A percentile compares a stretch with the other conserved stretches of the same genome.
These are phyloP conservation scores for Arvicanthis niloticus DNA, from an alignment of 2,113 vertebrate species.

Conservation along the genomic window DNA sequence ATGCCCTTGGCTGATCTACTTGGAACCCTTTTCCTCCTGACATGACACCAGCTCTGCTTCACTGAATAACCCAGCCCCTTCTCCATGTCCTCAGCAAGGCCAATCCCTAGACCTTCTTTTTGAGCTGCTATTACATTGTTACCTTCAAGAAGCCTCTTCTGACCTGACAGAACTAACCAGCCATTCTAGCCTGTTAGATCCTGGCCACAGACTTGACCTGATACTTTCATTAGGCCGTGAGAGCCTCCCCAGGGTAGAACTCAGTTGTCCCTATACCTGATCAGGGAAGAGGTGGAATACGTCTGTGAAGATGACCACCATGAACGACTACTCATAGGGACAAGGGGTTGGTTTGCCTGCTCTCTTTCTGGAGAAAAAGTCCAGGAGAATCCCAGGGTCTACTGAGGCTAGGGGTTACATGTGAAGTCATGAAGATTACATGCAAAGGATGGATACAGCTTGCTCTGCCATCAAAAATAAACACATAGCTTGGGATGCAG, in stretches of 20 bases:
- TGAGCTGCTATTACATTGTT: background rate
- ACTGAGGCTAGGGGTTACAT: background rate
- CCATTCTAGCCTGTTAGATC: background rate
- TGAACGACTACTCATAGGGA: background rate
- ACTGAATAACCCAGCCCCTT: background rate
- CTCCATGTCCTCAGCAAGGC: background rate
- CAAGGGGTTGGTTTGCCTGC: background rate
- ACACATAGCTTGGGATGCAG: background rate
- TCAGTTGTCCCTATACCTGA: too few relatives aligned
- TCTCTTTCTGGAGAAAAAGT: background rate
- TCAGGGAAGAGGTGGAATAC: background rate
- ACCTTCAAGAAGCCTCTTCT: background rate
- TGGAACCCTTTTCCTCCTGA: background rate
- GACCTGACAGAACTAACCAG: background rate
- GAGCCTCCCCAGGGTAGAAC: too few relatives aligned
- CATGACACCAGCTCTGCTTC: background rate
- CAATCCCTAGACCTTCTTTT: background rate
- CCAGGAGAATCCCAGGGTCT: background rate
- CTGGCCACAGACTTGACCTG: background rate
- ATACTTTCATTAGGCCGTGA: background rate
- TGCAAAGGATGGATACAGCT: background rate
- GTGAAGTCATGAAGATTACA: background rate
- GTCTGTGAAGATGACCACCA: background rate
- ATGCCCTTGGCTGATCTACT: background rate
- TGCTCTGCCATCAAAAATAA: background rate